Conservation (phyloP, 2,888 invertebrate species). For the Brachyopa scutellaris region DNA sequence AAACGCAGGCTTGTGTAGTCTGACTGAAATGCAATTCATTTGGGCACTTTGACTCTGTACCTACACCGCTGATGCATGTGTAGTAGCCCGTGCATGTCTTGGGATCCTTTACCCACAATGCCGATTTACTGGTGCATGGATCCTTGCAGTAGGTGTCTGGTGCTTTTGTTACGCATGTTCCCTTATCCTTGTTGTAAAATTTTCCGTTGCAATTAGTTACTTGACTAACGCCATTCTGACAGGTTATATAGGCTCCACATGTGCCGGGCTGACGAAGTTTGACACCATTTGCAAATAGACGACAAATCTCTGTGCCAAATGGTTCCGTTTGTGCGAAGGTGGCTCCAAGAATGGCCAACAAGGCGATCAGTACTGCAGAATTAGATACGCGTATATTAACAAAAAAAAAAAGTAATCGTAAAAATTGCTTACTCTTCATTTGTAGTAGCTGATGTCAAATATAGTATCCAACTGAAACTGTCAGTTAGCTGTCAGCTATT, state of each 20-base stretch:
- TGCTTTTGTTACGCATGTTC: constrained; percentile 43
- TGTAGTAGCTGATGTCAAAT: constrained; percentile 6
- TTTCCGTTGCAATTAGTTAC: not conserved
- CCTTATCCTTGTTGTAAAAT: constrained; percentile 40
- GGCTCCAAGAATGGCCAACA: constrained; percentile 8
- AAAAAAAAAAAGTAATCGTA: not conserved
- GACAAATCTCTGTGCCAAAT: constrained; percentile 41
- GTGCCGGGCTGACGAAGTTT: constrained; percentile 76
- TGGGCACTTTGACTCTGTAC: constrained; percentile 72
- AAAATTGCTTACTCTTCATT: constrained; percentile 59
- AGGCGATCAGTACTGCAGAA: constrained; percentile 3
- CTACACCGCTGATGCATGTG: constrained; percentile 66
- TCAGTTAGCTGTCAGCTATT: not conserved
- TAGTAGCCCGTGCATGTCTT: constrained; percentile 77
- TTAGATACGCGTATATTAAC: not conserved
- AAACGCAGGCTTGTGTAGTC: constrained; percentile 71
- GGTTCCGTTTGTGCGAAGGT: constrained; percentile 25
- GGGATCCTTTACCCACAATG: constrained; percentile 73
- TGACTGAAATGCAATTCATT: constrained; percentile 73
- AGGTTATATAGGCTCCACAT: constrained; percentile 74
- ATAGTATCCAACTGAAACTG: constrained; percentile 23
- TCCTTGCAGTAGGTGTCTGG: constrained; percentile 74
- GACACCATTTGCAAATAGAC: constrained; percentile 51
- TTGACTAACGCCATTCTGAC: constrained; percentile 66
- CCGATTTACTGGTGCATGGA: constrained; percentile 72